phyloP scores from a whole-genome alignment of 1,140 invertebrate genomes.

The Formica exsecta region DNA sequence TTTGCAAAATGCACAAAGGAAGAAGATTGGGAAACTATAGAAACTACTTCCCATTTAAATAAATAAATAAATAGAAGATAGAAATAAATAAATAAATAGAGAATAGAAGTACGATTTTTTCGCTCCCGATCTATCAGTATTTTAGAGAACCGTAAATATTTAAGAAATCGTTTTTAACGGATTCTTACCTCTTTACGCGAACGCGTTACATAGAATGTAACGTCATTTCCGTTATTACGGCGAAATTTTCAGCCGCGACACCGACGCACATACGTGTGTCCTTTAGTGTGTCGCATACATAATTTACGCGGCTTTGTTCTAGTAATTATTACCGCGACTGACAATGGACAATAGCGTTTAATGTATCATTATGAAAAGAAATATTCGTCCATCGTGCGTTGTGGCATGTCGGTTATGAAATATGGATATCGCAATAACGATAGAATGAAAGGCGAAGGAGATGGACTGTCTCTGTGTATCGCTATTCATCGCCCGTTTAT shows the following conservation, averaged over 20 bases:
- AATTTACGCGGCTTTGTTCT: slow-evolving; percentile 59
- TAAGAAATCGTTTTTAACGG: neutral
- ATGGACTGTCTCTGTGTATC: neutral
- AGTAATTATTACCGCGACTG: slow-evolving; percentile 50
- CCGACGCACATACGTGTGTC: slow-evolving; percentile 9
- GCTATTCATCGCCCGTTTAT: slow-evolving; percentile 13
- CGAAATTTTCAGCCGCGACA: slow-evolving; percentile 5
- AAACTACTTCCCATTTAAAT: too few species aligned
- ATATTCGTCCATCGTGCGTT: slow-evolving; percentile 52
- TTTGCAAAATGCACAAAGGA: neutral
- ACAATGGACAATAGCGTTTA: slow-evolving; percentile 62
- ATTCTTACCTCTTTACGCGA: neutral
- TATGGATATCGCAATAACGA: slow-evolving; percentile 58
- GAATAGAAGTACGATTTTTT: neutral
- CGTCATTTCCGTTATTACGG: neutral
- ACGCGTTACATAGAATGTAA: neutral
- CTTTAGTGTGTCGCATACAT: slow-evolving; percentile 50
- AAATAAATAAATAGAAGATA: too few species aligned
- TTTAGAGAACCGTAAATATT: neutral
- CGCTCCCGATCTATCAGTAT: neutral
- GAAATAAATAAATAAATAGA: too few species aligned
- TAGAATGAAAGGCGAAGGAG: slow-evolving; percentile 31
- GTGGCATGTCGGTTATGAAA: slow-evolving; percentile 33
- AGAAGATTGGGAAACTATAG: neutral
- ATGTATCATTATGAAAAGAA: slow-evolving; percentile 62